Evolutionary conservation across 2,888 invertebrate species (phyloP).

Genomic region (Camponotus fellah): DNA sequence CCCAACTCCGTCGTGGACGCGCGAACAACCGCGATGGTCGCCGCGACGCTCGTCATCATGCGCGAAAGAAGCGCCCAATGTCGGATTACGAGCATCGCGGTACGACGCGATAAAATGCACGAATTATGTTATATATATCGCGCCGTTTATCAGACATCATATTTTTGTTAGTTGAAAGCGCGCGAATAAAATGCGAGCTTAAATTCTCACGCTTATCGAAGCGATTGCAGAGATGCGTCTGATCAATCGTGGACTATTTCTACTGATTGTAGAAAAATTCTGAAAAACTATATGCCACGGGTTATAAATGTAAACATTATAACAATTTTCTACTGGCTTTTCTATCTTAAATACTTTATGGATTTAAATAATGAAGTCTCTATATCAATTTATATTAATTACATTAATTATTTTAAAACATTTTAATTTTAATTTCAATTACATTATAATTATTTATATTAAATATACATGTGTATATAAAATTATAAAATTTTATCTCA

Average conservation of each 20-base stretch:
- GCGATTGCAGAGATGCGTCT: not conserved
- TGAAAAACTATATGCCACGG: not conserved
- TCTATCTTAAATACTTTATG: not conserved
- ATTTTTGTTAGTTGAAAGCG: constrained; percentile 9
- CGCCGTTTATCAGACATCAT: constrained; percentile 66
- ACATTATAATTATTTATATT: not conserved
- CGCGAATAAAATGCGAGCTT: constrained; percentile 1
- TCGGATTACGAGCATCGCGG: constrained; percentile 71
- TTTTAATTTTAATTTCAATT: not conserved
- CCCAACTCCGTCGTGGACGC: constrained; percentile 54
- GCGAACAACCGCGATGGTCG: constrained; percentile 66
- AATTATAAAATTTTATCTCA: not conserved
- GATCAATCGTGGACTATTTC: not conserved
- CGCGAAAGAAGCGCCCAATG: constrained; percentile 65
- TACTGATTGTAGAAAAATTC: not conserved
- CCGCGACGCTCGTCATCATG: constrained; percentile 60
- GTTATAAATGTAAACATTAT: not conserved
- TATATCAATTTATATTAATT: not conserved
- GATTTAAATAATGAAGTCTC: not conserved
- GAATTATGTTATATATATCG: constrained; percentile 79
- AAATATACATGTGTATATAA: not conserved
- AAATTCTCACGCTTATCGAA: constrained; percentile 23
- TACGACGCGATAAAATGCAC: constrained; percentile 79
- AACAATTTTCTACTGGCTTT: not conserved
- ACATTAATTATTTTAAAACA: not conserved